Evolutionary conservation across 2,888 invertebrate genomes (phyloP).

Genomic region (Cataglyphis albicans): DNA sequence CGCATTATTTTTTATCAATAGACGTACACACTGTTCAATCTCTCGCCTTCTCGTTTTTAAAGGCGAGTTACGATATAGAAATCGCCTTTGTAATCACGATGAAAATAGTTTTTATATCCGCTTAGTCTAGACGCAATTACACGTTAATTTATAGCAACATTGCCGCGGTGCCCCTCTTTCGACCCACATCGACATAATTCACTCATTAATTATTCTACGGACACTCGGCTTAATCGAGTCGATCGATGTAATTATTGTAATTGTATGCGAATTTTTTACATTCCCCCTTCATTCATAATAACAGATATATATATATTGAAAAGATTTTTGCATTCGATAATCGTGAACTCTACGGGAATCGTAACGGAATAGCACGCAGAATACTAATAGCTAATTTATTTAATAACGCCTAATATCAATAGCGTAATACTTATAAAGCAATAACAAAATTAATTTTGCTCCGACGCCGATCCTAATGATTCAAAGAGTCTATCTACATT

Average conservation of each 20-base stretch:
- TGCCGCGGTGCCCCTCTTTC: constrained; percentile 20
- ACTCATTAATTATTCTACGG: constrained; percentile 56
- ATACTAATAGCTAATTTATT: constrained; percentile 28
- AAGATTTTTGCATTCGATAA: not conserved
- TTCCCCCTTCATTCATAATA: constrained; percentile 12
- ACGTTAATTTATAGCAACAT: constrained; percentile 34
- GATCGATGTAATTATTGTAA: constrained; percentile 56
- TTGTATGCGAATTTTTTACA: constrained; percentile 51
- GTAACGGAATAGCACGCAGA: not conserved
- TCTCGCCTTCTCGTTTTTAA: not conserved
- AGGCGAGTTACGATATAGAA: not conserved
- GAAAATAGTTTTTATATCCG: constrained; percentile 5
- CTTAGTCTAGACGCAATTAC: constrained; percentile 13
- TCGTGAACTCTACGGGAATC: not conserved
- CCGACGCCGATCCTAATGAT: not conserved
- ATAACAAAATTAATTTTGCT: not conserved
- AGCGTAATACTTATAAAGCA: not conserved
- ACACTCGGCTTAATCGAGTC: constrained; percentile 45
- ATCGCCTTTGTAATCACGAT: not conserved
- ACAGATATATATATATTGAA: not conserved
- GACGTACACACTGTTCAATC: not conserved
- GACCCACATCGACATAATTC: constrained; percentile 31
- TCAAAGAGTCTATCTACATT: not conserved
- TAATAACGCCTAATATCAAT: constrained; percentile 18
- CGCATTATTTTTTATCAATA: constrained; percentile 8